Percentiles rank a stretch among this genome's conserved stretches.
Conservation (phyloP, 2,888 invertebrate species). For the Sabatieria punctata region DNA sequence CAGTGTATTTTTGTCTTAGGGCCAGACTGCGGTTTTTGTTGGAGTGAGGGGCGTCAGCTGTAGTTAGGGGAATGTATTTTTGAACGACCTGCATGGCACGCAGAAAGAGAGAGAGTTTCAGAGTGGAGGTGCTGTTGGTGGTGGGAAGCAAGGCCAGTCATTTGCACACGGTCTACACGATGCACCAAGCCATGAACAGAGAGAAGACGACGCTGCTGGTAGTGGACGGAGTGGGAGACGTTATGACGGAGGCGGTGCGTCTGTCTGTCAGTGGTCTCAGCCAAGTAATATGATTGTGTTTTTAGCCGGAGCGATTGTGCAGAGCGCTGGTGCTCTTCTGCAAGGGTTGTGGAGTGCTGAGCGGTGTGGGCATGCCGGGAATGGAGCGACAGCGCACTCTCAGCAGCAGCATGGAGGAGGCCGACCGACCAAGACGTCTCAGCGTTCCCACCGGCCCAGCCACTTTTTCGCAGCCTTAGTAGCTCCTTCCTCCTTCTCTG, state of each 20-base stretch:
- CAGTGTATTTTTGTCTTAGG: too few species aligned
- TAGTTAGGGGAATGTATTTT: too few species aligned
- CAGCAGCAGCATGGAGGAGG: constrained; percentile 25
- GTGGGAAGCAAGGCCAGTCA: constrained; percentile 62
- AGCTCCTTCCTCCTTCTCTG: too few species aligned
- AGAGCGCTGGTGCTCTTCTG: constrained; percentile 69
- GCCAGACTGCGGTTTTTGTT: too few species aligned
- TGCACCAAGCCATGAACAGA: constrained; percentile 58
- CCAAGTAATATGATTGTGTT: constrained; percentile 12
- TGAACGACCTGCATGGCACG: too few species aligned
- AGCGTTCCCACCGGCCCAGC: constrained; percentile 15
- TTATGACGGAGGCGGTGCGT: constrained; percentile 61
- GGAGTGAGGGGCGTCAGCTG: too few species aligned
- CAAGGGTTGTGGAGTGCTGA: constrained; percentile 55
- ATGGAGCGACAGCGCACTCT: constrained; percentile 11
- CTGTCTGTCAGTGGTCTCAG: not conserved
- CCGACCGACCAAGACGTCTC: constrained; percentile 28
- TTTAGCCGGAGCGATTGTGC: constrained; percentile 65
- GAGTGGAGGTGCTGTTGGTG: constrained; percentile 56
- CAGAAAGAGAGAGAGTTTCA: too few species aligned
- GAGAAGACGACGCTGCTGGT: constrained; percentile 64
- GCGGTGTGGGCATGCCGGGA: constrained; percentile 24
- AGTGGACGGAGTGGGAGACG: constrained; percentile 69
- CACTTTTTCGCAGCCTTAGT: too few species aligned
- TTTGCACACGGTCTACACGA: constrained; percentile 52